Evolutionary conservation across 2,797 vertebrate genomes (phyloP).

Genomic region (Prunella strophiata): DNA sequence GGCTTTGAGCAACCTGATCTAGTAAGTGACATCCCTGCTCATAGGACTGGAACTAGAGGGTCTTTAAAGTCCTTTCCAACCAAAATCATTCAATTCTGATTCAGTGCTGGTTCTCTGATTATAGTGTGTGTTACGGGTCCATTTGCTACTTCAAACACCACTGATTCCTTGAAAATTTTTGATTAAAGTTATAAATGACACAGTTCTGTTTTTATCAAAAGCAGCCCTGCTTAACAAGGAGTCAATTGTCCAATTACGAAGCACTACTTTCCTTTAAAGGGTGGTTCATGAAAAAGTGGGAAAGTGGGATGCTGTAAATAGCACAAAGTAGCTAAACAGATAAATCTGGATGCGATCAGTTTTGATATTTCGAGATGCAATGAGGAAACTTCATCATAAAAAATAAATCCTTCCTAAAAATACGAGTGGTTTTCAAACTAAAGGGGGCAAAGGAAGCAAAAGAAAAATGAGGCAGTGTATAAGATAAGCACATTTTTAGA

Average conservation of each 20-base stretch:
- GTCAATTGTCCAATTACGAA: neutral
- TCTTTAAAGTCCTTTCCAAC: neutral
- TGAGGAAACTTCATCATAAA: neutral
- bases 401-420: neutral
- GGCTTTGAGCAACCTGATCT: neutral
- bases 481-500: neutral
- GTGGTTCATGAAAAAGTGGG: neutral
- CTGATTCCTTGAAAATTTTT: neutral
- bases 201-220: neutral
- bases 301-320: neutral
- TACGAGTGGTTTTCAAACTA: neutral
- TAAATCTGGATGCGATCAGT: neutral
- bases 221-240: neutral
- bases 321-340: neutral
- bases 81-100: neutral
- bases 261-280: neutral
- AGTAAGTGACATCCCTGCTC: too few species aligned
- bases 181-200: neutral
- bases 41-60: neutral
- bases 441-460: neutral
- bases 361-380: neutral
- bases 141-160: neutral
- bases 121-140: rapidly evolving
- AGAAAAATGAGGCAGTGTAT: neutral
- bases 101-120: neutral